Percentiles rank a stretch among this genome's conserved stretches.
Conservation (phyloP, 2,888 invertebrate species). For the Timema podura region DNA sequence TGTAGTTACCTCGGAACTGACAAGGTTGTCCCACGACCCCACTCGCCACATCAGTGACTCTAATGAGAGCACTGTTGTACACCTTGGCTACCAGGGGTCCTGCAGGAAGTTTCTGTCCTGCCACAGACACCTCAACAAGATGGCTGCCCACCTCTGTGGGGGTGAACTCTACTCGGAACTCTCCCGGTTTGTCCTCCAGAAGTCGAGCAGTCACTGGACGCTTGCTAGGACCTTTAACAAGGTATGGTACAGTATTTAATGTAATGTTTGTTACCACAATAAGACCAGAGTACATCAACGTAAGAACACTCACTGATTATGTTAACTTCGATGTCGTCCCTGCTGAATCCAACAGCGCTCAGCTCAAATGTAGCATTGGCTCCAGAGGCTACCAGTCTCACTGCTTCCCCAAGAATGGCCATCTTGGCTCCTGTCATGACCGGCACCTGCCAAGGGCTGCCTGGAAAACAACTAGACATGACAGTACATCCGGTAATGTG, state of each 20-base stretch:
- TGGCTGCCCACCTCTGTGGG: constrained; percentile 94
- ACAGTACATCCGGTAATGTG: background rate
- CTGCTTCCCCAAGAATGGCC: constrained; percentile 57
- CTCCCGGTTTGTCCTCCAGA: constrained; percentile 71
- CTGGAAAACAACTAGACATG: constrained; percentile 49
- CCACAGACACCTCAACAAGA: constrained; percentile 84
- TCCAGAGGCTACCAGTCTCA: constrained; percentile 85
- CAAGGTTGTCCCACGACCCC: constrained; percentile 94
- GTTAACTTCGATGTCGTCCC: constrained; percentile 53
- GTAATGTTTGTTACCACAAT: background rate
- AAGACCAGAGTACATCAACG: background rate
- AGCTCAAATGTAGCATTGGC: constrained; percentile 87
- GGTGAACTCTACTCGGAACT: constrained; percentile 87
- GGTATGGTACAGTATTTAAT: constrained; percentile 31
- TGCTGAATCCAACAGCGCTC: constrained; percentile 59
- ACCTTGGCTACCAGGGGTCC: constrained; percentile 92
- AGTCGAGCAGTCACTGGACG: constrained; percentile 77
- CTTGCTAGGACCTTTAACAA: constrained; percentile 70
- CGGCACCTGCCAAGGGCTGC: constrained; percentile 92
- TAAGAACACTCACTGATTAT: constrained; percentile 50
- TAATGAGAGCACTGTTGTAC: constrained; percentile 89
- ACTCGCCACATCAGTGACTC: constrained; percentile 89
- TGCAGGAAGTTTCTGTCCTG: constrained; percentile 83
- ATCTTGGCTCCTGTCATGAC: constrained; percentile 68
- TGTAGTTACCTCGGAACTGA: constrained; percentile 21